These are phyloP conservation scores for Spodoptera litura DNA, from an alignment of 1,140 invertebrate genomes.

Conservation along the genomic window DNA sequence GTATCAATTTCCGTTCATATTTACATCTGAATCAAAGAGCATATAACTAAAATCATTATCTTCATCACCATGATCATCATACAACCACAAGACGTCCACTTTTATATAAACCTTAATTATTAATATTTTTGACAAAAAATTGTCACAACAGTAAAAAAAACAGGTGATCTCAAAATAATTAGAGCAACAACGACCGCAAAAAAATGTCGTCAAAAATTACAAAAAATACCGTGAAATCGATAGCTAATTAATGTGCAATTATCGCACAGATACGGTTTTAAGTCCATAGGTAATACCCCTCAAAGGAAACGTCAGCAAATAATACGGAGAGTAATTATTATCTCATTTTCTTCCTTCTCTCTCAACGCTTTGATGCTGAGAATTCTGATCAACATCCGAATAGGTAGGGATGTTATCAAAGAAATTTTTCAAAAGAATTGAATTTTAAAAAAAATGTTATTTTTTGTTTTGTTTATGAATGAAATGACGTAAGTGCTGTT, in stretches of 20 bases:
- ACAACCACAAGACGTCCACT: no score
- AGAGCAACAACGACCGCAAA: not conserved
- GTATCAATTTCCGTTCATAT: no score
- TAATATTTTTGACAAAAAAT: no score
- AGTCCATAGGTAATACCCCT: slow-evolving; percentile 44
- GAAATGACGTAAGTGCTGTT: slow-evolving; percentile 9
- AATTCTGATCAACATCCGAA: slow-evolving; percentile 72
- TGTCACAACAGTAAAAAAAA: not conserved
- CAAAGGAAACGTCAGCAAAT: slow-evolving; percentile 65
- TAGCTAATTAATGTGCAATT: slow-evolving; percentile 60
- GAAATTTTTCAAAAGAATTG: slow-evolving; percentile 67
- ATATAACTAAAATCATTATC: no score
- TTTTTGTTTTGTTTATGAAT: not conserved
- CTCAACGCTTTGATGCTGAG: slow-evolving; percentile 51
- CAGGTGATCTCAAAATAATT: slow-evolving; percentile 14
- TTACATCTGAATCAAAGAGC: no score
- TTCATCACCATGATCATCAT: no score
- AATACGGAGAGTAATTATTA: slow-evolving; percentile 69
- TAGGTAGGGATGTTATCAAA: slow-evolving; percentile 67
- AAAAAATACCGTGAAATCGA: slow-evolving; percentile 27
- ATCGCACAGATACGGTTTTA: slow-evolving; percentile 49
- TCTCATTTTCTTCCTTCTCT: slow-evolving; percentile 69
- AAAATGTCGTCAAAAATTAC: not conserved
- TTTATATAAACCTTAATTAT: no score
- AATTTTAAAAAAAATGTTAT: slow-evolving; percentile 60